These are phyloP conservation scores for Corapipo altera DNA, from an alignment of 2,113 vertebrate genomes.

Conservation along the genomic window DNA sequence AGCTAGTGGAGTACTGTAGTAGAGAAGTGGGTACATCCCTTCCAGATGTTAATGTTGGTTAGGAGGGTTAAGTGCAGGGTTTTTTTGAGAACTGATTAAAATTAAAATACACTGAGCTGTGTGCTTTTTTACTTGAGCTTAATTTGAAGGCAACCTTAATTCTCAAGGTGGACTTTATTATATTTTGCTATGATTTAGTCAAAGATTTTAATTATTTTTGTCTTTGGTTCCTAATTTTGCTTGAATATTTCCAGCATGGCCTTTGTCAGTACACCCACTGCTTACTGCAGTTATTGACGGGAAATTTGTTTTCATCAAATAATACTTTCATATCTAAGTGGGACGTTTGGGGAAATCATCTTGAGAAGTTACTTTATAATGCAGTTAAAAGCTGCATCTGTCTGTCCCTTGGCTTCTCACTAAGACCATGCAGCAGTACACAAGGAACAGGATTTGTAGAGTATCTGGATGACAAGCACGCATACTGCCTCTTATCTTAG, in stretches of 20 bases:
- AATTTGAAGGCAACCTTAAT: neutral
- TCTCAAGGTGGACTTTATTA: neutral
- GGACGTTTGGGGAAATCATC: neutral
- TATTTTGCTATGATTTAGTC: neutral
- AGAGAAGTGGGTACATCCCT: neutral
- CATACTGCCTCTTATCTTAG: neutral
- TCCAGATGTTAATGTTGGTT: neutral
- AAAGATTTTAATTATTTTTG: neutral
- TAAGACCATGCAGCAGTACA: neutral
- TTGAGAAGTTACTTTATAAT: neutral
- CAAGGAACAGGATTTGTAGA: neutral
- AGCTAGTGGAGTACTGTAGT: neutral
- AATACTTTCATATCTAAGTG: neutral
- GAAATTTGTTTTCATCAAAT: neutral
- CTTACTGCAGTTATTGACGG: neutral
- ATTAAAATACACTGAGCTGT: neutral
- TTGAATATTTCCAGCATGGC: neutral
- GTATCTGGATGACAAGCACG: neutral
- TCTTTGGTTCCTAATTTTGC: neutral
- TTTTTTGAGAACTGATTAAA: neutral
- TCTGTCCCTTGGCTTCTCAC: neutral
- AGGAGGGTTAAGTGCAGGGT: neutral
- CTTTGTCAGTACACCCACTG: neutral
- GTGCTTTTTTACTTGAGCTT: neutral
- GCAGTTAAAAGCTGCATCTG: neutral